Evolutionary conservation across 2,113 vertebrate genomes (phyloP).

Genomic region (Lepidothrix coronata): DNA sequence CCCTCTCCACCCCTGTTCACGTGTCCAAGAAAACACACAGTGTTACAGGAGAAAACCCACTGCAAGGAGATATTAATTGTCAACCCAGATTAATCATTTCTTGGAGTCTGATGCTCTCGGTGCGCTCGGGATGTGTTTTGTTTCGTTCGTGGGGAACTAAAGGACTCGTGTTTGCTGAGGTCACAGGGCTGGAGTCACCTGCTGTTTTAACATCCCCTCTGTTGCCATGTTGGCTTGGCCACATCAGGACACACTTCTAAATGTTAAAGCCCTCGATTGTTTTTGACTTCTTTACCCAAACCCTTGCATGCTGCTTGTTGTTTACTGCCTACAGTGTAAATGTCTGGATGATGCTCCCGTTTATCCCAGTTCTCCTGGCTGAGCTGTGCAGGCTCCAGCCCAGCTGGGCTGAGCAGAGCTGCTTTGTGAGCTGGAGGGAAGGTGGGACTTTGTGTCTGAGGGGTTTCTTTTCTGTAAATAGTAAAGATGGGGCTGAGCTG

Average conservation of each 20-base stretch:
- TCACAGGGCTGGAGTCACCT: background rate
- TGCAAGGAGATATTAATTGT: conserved; percentile 36
- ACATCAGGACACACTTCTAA: background rate
- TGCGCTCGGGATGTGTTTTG: background rate
- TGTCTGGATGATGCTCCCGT: conserved; percentile 10
- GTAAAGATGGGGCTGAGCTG: background rate
- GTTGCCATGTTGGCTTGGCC: conserved; percentile 38
- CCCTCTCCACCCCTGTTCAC: background rate
- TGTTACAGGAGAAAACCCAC: background rate
- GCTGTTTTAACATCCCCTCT: background rate
- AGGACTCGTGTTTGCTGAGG: conserved; percentile 3
- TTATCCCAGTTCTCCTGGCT: background rate
- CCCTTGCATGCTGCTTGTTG: conserved; percentile 52
- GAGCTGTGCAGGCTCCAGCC: background rate
- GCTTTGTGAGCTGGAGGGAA: background rate
- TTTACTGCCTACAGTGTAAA: conserved; percentile 21
- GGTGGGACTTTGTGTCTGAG: background rate
- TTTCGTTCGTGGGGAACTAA: conserved; percentile 13
- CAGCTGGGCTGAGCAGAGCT: background rate
- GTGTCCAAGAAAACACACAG: background rate
- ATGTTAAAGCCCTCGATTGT: background rate
- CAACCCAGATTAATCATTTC: background rate
- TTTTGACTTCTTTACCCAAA: conserved; percentile 20
- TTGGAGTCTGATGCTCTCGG: background rate
- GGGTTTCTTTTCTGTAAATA: conserved; percentile 33